Evolutionary conservation across 2,113 vertebrate genomes (phyloP).

Genomic region (Boulengerochromis microlepis): DNA sequence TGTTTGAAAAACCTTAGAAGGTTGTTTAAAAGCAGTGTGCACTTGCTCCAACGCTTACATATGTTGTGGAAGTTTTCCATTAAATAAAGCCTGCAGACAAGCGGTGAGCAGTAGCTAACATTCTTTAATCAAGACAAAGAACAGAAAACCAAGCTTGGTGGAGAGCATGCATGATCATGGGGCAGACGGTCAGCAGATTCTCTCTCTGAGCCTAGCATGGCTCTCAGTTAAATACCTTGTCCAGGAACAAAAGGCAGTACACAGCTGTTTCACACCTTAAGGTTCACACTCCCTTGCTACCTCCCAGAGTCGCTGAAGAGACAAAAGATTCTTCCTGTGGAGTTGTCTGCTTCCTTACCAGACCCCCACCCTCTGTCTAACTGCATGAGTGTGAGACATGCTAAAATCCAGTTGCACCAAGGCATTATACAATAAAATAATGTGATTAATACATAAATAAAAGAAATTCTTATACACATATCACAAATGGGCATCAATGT

Average conservation of each 20-base stretch:
- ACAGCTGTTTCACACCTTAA: neutral
- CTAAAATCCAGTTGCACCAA: neutral
- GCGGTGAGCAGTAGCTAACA: neutral
- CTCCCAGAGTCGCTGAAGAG: neutral
- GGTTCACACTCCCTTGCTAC: neutral
- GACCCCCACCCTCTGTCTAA: neutral
- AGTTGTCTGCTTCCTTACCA: neutral
- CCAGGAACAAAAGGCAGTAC: neutral
- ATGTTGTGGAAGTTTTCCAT: neutral
- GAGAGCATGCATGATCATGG: neutral
- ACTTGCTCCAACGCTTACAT: fast-evolving
- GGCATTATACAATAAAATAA: neutral
- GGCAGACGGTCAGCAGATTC: neutral
- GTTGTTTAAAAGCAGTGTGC: neutral
- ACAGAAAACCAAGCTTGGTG: neutral
- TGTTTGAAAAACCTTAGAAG: neutral
- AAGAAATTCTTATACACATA: neutral
- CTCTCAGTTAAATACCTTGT: neutral
- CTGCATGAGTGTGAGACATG: neutral
- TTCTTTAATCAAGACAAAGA: neutral
- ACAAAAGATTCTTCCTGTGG: neutral
- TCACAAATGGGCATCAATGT: neutral
- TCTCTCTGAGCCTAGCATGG: neutral
- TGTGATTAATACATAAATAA: neutral
- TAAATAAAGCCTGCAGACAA: neutral